These are phyloP conservation scores for Gerris lacustris DNA, from an alignment of 2,888 invertebrate species.

Conservation along the genomic window DNA sequence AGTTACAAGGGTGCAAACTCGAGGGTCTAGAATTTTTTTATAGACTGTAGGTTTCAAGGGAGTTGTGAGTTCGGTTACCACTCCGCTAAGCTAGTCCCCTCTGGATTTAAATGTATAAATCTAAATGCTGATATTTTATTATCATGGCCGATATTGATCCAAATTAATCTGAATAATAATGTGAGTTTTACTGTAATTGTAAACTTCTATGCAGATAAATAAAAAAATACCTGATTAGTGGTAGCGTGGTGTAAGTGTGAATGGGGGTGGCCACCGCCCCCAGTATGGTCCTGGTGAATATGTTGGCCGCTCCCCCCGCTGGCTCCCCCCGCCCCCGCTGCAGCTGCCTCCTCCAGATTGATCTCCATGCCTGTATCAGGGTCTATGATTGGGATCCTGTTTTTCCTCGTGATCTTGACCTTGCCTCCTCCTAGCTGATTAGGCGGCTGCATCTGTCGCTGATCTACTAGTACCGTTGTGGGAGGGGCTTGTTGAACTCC, in stretches of 20 bases:
- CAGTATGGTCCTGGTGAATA: neutral
- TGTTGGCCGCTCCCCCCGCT: neutral
- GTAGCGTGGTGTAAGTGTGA: neutral
- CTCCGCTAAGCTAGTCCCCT: too few species aligned
- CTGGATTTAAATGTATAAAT: too few species aligned
- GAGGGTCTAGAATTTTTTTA: too few species aligned
- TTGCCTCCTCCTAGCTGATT: neutral
- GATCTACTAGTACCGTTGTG: neutral
- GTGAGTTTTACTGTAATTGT: too few species aligned
- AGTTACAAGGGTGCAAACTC: too few species aligned
- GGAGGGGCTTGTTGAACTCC: neutral
- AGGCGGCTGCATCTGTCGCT: neutral
- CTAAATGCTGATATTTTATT: too few species aligned
- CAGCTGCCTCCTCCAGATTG: neutral
- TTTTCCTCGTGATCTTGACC: neutral
- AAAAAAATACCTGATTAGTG: neutral
- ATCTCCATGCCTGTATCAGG: neutral
- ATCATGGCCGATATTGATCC: too few species aligned
- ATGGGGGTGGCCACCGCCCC: too few species aligned
- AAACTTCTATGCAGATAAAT: too few species aligned
- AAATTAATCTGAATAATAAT: too few species aligned
- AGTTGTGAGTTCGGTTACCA: too few species aligned
- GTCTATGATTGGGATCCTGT: neutral
- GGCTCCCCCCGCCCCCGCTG: neutral
- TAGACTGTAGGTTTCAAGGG: too few species aligned